Percentiles rank a stretch among this genome's conserved stretches.
Conservation (phyloP, 2,797 vertebrate genomes). For the Ateles fusciceps region DNA sequence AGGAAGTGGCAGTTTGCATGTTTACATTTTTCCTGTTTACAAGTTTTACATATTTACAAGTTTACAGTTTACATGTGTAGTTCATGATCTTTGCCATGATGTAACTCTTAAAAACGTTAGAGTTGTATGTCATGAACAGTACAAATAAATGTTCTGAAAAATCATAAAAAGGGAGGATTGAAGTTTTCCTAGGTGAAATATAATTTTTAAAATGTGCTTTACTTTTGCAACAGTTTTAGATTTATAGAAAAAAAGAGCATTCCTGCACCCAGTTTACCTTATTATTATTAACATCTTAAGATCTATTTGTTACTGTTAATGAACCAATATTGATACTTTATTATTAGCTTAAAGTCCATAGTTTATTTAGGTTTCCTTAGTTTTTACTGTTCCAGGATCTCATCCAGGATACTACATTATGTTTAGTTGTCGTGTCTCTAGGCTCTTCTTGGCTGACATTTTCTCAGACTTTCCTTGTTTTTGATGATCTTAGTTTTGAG, state of each 20-base stretch:
- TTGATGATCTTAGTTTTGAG: neutral
- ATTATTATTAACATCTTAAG: neutral
- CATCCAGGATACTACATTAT: neutral
- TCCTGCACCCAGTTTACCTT: neutral
- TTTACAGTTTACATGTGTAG: too few species aligned
- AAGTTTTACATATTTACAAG: too few species aligned
- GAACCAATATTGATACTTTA: neutral
- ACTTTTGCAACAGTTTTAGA: neutral
- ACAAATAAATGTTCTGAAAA: neutral
- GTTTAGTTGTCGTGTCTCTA: neutral
- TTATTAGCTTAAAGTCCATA: neutral
- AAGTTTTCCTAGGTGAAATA: slow-evolving; percentile 7
- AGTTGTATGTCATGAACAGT: neutral
- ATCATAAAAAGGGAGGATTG: neutral
- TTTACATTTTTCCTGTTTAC: too few species aligned
- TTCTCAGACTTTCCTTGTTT: neutral
- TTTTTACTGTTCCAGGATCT: neutral
- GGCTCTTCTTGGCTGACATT: neutral
- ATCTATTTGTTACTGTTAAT: neutral
- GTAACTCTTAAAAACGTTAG: neutral
- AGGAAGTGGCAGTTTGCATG: neutral
- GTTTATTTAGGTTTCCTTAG: neutral
- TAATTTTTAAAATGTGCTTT: neutral
- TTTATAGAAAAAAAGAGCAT: neutral
- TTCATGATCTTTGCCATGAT: neutral